Base-by-base conservation (phyloP, 2,797 vertebrate genomes). In the Aeoliscus strigatus region DNA sequence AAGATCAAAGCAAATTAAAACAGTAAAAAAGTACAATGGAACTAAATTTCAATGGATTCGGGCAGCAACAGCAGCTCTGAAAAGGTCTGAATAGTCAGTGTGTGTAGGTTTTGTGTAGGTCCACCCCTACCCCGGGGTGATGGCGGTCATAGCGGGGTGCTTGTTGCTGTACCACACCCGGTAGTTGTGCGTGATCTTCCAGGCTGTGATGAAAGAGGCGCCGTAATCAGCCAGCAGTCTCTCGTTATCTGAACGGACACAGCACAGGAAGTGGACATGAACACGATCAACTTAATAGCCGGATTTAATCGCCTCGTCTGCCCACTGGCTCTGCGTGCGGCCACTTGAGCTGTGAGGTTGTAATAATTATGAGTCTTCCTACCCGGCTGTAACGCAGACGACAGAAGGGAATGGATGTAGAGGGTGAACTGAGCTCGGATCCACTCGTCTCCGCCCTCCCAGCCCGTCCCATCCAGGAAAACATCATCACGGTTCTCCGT, bases 361-460 rank as follows among this genome's bases (percentile, higher is more conserved):
- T n/a, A n/a, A n/a, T n/a, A n/a, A n/a, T n/a, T n/a, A n/a, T n/a
- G n/a, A 9, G 14, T 7, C 1, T 1, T 12, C 62, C 56, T 64
- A 95, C 94, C 94, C 84, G 86, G 79, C 53, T 94, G 94, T 27
- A 94, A 32, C 0, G 90, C 86, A 16, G 92, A 92, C 34, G 95
- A 91, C 29, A 98, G 90, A 21, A 99, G 75, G 0, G 94, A 89
- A 28, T 95, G 94, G 18, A 96, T 72, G 62, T 99, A 99, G 50
- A 92, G 89, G 1, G 87, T 88, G 73, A 98, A 98, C 83, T 99
- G 94, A 15, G 94, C 94, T 40, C 96, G 69, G 81, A 99, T 97
- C 96, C 96, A 99, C 60, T 99, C 96, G 14, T 99, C 96, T 6
- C 96, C 96, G 29, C 96, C 96, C 83, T 98, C 95, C 95, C 95